Percentiles rank a stretch among this genome's conserved stretches.
phyloP scores from a whole-genome alignment of 2,888 invertebrate genomes.

The Ichneumoninae sp. region DNA sequence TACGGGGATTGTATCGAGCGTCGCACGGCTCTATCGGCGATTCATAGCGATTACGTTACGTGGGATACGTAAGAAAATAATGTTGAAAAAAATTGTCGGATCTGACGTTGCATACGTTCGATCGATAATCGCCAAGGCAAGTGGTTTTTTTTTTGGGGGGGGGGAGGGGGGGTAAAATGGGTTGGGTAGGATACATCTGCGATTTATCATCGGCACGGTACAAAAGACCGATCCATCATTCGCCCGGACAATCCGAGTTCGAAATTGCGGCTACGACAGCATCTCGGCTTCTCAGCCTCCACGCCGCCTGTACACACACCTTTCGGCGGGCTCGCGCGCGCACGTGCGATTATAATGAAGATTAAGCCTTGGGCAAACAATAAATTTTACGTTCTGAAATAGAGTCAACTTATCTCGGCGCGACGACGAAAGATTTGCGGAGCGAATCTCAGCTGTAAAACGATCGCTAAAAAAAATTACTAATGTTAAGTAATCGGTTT shows the following conservation, averaged over 20 bases:
- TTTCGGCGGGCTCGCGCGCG: constrained; percentile 70
- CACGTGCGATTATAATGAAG: constrained; percentile 80
- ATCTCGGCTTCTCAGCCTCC: constrained; percentile 64
- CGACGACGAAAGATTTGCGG: not conserved
- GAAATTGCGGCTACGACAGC: constrained; percentile 71
- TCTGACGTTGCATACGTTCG: constrained; percentile 76
- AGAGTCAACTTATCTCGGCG: not conserved
- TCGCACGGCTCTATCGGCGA: constrained; percentile 22
- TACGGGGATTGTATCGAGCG: constrained; percentile 10
- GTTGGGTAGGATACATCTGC: constrained; percentile 80
- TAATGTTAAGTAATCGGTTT: too few species aligned
- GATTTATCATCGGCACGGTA: constrained; percentile 81
- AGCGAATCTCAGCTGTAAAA: not conserved
- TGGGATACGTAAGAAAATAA: constrained; percentile 59
- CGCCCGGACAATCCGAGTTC: constrained; percentile 80
- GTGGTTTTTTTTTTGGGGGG: constrained; percentile 77
- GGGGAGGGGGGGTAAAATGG: constrained; percentile 73
- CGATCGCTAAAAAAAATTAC: too few species aligned
- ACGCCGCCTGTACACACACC: constrained; percentile 50
- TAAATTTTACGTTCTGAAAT: constrained; percentile 50
- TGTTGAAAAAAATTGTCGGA: constrained; percentile 61
- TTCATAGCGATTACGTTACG: constrained; percentile 41
- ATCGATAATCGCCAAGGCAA: constrained; percentile 82
- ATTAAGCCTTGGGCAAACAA: constrained; percentile 76
- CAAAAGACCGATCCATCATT: constrained; percentile 84